These are phyloP conservation scores for Axinella damicornis DNA, from an alignment of 37 sponge, comb jelly and placozoan species.

Conservation along the genomic window DNA sequence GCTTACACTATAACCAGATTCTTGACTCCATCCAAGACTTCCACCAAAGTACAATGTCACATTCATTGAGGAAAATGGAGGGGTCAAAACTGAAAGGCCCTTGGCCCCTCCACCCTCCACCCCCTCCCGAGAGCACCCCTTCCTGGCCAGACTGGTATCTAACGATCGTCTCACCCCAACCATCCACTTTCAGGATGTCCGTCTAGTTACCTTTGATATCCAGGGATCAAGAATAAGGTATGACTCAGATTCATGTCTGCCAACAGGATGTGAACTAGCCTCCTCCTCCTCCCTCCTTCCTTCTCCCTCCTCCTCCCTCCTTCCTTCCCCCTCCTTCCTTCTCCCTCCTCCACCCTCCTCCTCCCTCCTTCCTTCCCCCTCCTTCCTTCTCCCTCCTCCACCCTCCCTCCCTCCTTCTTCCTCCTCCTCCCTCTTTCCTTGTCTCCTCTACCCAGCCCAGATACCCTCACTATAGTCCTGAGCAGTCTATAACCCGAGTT, in stretches of 20 bases:
- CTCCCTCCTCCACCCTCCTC: too few species aligned
- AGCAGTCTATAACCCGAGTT: too few species aligned
- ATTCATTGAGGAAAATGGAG: background rate
- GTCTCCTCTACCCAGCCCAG: too few species aligned
- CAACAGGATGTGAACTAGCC: background rate
- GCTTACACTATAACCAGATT: too few species aligned
- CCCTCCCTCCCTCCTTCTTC: too few species aligned
- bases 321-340: background rate
- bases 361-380: background rate
- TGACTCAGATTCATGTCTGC: too few species aligned
- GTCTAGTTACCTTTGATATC: conserved; percentile 87
- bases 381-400: background rate
- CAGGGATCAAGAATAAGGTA: conserved; percentile 63
- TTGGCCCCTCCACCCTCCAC: conserved; percentile 1
- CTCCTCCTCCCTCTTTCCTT: too few species aligned
- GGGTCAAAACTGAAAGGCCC: too few species aligned
- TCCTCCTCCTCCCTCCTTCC: background rate
- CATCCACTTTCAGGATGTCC: conserved; percentile 96
- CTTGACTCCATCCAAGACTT: background rate
- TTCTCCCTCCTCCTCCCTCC: background rate
- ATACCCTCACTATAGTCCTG: too few species aligned
- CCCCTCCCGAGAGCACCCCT: conserved; percentile 52
- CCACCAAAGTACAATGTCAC: conserved; percentile 28
- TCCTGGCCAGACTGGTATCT: conserved; percentile 63
- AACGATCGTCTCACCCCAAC: conserved; percentile 84